A percentile compares a stretch with the other conserved stretches of the same genome.
These are phyloP conservation scores for Sigmodon hispidus DNA, from an alignment of 2,113 vertebrate species.

Conservation along the genomic window DNA sequence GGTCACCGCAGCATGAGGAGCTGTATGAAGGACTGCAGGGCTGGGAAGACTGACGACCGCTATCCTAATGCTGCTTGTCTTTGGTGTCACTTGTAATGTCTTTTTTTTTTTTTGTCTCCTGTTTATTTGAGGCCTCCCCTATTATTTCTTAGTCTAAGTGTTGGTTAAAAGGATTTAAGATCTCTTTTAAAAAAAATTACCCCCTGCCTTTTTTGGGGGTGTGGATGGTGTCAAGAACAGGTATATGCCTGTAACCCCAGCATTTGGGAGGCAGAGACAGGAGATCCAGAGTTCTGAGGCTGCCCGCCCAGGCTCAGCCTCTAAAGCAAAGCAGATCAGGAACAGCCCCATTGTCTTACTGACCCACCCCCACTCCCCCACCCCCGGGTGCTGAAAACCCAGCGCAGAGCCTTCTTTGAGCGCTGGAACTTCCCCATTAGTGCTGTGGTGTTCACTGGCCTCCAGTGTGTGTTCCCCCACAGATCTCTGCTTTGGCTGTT, in stretches of 20 bases:
- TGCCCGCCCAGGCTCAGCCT: background rate
- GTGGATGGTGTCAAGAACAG: background rate
- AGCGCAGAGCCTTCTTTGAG: background rate
- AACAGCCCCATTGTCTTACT: background rate
- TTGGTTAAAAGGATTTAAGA: background rate
- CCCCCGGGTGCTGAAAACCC: no score
- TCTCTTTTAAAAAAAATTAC: background rate
- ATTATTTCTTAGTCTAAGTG: background rate
- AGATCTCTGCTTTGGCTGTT: background rate
- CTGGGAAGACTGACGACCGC: background rate
- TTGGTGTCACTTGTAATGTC: no score
- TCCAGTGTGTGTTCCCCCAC: background rate
- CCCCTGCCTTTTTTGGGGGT: background rate
- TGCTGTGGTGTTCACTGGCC: background rate
- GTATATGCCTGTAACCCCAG: background rate
- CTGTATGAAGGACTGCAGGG: background rate
- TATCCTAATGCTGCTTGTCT: background rate
- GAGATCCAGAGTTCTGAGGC: background rate
- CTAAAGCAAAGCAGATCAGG: background rate
- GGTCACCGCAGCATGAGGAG: background rate
- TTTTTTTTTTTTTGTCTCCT: background rate
- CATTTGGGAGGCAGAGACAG: background rate
- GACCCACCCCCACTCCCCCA: no score
- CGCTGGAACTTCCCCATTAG: background rate
- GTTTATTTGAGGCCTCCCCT: background rate